A percentile compares a stretch with the other conserved stretches of the same genome.
Conservation (phyloP, 2,797 vertebrate genomes). For the Aulostomus chinensis region DNA sequence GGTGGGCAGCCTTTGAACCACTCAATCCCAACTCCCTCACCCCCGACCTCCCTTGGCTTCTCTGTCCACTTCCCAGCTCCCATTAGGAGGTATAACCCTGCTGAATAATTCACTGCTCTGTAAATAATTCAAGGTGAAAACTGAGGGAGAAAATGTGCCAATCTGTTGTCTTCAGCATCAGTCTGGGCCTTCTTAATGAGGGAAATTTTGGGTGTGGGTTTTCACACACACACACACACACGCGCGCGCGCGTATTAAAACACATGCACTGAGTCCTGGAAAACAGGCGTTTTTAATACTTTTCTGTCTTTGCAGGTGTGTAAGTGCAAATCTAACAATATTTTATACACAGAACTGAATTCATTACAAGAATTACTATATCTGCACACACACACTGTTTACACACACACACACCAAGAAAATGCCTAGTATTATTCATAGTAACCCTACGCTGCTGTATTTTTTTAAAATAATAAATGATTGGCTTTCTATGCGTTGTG, state of each 20-base stretch:
- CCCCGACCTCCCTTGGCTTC: constrained; percentile 10
- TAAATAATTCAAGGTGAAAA: constrained; percentile 72
- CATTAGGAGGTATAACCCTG: constrained; percentile 53
- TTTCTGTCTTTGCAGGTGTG: not conserved
- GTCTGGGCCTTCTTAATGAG: constrained; percentile 23
- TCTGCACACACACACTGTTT: no score
- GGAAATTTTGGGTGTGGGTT: not conserved
- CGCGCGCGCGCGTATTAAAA: not conserved
- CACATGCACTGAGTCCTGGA: not conserved
- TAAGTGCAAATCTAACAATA: not conserved
- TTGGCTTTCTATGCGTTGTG: not conserved
- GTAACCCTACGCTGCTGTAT: constrained; percentile 4
- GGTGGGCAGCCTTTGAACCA: constrained; percentile 15
- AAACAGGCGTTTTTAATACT: not conserved
- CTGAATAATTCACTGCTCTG: constrained; percentile 69
- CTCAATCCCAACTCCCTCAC: constrained; percentile 4
- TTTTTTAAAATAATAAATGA: not conserved
- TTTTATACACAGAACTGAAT: not conserved
- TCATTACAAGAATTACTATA: not conserved
- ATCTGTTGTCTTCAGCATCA: constrained; percentile 18
- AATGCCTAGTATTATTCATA: not conserved
- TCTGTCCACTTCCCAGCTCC: constrained; percentile 28
- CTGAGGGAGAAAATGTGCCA: constrained; percentile 21
- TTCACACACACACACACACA: not conserved
- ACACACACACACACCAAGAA: not conserved